A percentile compares a stretch with the other conserved stretches of the same genome.
Evolutionary conservation across 2,888 invertebrate genomes (phyloP).

Genomic region (Galeruca laticollis): DNA sequence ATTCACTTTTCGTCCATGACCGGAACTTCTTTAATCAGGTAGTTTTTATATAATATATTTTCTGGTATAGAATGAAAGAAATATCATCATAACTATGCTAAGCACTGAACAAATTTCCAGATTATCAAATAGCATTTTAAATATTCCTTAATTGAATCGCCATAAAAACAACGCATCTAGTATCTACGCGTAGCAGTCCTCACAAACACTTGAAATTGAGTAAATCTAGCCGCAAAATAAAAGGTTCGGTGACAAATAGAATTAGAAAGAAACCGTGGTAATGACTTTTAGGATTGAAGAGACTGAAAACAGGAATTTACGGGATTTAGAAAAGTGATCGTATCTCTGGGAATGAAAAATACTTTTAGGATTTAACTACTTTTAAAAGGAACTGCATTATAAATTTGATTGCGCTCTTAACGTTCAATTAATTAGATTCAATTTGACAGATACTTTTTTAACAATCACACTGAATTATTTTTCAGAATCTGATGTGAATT

Average conservation of each 20-base stretch:
- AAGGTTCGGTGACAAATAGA: constrained; percentile 38
- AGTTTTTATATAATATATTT: too few relatives aligned
- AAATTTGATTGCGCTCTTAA: constrained; percentile 23
- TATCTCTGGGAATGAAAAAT: constrained; percentile 24
- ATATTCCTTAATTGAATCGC: not conserved
- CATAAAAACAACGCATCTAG: constrained; percentile 28
- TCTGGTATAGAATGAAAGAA: too few relatives aligned
- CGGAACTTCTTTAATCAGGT: too few relatives aligned
- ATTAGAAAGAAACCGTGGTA: constrained; percentile 37
- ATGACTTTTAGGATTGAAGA: constrained; percentile 34
- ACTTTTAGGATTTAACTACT: constrained; percentile 28
- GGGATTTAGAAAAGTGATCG: constrained; percentile 36
- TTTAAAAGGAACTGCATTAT: constrained; percentile 20
- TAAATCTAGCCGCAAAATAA: constrained; percentile 41
- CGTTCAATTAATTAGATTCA: constrained; percentile 20
- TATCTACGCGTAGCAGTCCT: constrained; percentile 24
- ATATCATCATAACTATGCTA: too few relatives aligned
- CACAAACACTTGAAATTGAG: constrained; percentile 35
- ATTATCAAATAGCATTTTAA: too few relatives aligned
- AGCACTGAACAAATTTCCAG: too few relatives aligned
- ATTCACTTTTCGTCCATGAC: too few relatives aligned
- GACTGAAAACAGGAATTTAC: constrained; percentile 37
- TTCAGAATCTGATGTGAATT: not conserved
- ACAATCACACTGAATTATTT: not conserved
- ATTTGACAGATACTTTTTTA: not conserved